Conservation (phyloP, 2,888 invertebrate genomes). For the Criorhina ranunculi region DNA sequence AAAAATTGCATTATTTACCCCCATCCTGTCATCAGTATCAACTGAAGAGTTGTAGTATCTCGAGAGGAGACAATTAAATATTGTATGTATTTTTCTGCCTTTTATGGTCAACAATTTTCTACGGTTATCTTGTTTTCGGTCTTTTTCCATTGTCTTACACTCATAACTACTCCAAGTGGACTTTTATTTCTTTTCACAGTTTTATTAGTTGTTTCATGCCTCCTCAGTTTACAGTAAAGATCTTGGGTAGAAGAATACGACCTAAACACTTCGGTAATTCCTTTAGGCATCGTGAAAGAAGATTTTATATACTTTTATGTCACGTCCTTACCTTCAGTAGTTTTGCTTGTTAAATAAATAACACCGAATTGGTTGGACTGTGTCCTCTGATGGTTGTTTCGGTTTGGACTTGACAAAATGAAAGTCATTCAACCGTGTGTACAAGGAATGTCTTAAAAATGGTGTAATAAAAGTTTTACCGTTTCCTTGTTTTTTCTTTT, state of each 20-base stretch:
- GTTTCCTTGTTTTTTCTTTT: neutral
- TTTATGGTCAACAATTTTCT: constrained; percentile 14
- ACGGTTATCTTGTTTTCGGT: constrained; percentile 12
- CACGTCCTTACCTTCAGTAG: constrained; percentile 60
- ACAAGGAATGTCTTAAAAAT: constrained; percentile 22
- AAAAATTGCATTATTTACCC: neutral
- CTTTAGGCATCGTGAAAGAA: constrained; percentile 48
- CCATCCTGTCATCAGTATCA: neutral
- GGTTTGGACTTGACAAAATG: constrained; percentile 20
- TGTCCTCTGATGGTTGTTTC: constrained; percentile 13
- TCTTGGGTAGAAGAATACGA: neutral
- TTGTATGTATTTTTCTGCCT: neutral
- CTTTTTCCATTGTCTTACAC: constrained; percentile 13
- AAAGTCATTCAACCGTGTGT: constrained; percentile 14
- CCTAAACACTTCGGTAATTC: constrained; percentile 44
- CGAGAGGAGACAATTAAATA: neutral
- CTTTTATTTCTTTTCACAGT: constrained; percentile 34
- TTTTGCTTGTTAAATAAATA: constrained; percentile 60
- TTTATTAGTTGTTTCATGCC: constrained; percentile 26
- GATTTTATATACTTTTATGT: constrained; percentile 46
- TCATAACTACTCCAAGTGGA: constrained; percentile 8
- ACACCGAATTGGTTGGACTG: constrained; percentile 33
- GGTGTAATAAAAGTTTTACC: constrained; percentile 30
- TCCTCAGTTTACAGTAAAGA: neutral
- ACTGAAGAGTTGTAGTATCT: neutral